Evolutionary conservation across 2,888 invertebrate genomes (phyloP).

Genomic region (Malachius bipustulatus): DNA sequence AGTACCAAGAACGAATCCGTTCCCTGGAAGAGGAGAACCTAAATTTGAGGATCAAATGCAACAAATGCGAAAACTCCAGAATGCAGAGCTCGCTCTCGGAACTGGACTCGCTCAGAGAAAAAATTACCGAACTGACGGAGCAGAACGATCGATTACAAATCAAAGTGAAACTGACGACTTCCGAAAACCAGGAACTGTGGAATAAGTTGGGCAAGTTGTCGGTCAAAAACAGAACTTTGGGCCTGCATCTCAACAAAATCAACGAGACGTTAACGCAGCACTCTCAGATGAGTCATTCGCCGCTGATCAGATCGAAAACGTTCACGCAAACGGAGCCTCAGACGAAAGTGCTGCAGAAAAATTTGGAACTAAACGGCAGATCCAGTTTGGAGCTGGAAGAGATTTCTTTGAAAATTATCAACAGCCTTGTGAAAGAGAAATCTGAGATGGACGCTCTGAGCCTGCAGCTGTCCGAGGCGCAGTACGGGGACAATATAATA

Average conservation of each 20-base stretch:
- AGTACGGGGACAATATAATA: conserved; percentile 45
- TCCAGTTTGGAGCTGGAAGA: conserved; percentile 62
- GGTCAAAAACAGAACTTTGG: conserved; percentile 44
- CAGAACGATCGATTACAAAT: conserved; percentile 67
- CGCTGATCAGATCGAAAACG: conserved; percentile 47
- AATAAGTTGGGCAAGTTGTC: conserved; percentile 53
- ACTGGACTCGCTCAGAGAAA: conserved; percentile 40
- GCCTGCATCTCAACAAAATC: conserved; percentile 41
- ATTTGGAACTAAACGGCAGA: conserved; percentile 36
- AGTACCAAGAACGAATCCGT: conserved; percentile 58
- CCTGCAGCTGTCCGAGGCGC: conserved; percentile 54
- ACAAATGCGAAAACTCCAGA: conserved; percentile 19
- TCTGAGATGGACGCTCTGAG: conserved; percentile 55
- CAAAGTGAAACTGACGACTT: conserved; percentile 68
- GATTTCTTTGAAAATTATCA: conserved; percentile 58
- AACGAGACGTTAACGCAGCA: conserved; percentile 41
- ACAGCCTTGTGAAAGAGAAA: conserved; percentile 57
- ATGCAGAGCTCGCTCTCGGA: conserved; percentile 23
- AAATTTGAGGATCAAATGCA: conserved; percentile 41
- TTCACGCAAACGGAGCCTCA: conserved; percentile 57
- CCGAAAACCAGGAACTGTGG: conserved; percentile 73
- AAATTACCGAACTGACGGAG: conserved; percentile 56
- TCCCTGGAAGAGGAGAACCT: conserved; percentile 66
- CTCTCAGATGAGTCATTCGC: conserved; percentile 29
- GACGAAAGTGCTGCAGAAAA: conserved; percentile 41